Evolutionary conservation across 1,140 invertebrate genomes (phyloP), one percentile per base, ranked within the genome.

Genomic region (Cotesia chilonis): DNA sequence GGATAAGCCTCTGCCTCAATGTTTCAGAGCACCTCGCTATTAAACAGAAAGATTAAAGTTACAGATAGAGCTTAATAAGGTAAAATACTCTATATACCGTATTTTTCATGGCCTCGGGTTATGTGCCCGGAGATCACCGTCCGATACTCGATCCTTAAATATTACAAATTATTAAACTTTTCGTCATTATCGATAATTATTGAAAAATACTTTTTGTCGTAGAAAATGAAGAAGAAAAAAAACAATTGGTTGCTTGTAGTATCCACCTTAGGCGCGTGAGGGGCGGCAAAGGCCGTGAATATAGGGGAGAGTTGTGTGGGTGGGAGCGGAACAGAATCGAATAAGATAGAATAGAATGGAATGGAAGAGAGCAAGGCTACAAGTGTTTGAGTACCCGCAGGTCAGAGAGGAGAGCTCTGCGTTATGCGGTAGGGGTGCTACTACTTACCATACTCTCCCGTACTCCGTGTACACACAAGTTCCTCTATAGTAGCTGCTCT

Each of bases 381-480:
- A 70, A 65, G 60, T 75, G 75, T 6, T 54, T 37, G 68, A 74
- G 72, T 70, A 69, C 54, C 68, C 70, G 66, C 57, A 67, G 63
- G 72, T 67, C 54, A 65, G 68, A 41, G 64, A 47, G 6, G 41
- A 47, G 4, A 47, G 41, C 41, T 47, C 7, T 47, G 41, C 41
- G 41, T 47, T 47, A 64, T 41, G 28, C 78, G 79, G 81, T 81
- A 81, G 83, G 83, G 82, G 82, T 84, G 84, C 81, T 84, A 77
- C 84, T 85, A 86, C 83, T 85, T 85, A 85, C 81, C 84, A 85
- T 85, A 85, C 81, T 83, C 7, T 47, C 81, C 81, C 83, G 80
- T 80, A 28, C 28, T 28, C 28, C 83, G 84, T 82, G 81, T 65
- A 65, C 28, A 47, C 41, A 47, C 79, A 81, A 82, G 80, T 83